A percentile compares a stretch with the other conserved stretches of the same genome.
Conservation (phyloP, 2,113 vertebrate genomes). For the Ptilorrhoa leucosticta region DNA sequence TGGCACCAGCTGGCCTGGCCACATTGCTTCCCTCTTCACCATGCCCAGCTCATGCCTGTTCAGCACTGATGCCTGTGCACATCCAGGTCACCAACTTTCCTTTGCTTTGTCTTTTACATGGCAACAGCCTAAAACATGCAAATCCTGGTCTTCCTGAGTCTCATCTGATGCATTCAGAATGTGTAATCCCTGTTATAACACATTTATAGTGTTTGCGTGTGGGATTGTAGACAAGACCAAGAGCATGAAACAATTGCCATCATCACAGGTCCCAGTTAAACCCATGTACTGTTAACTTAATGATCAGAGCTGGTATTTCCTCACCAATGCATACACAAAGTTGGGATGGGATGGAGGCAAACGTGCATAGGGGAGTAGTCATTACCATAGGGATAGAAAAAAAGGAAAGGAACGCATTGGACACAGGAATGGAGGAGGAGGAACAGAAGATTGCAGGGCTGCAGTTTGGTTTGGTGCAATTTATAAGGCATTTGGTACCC, state of each 20-base stretch:
- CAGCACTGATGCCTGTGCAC: not conserved
- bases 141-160: not conserved
- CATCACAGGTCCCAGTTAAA: not conserved
- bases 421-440: not conserved
- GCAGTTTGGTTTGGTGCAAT: not conserved
- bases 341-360: not conserved
- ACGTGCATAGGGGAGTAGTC: rapidly evolving
- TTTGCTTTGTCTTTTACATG: not conserved
- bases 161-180: not conserved
- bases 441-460: not conserved
- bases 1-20: not conserved
- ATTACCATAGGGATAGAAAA: not conserved
- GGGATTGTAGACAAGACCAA: not conserved
- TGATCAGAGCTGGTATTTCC: not conserved
- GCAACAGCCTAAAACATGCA: not conserved
- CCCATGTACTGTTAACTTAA: not conserved
- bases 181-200: not conserved
- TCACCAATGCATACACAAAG: not conserved
- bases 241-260: not conserved
- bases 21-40: rapidly evolving
- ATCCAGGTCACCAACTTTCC: not conserved
- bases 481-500: not conserved
- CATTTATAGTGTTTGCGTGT: not conserved
- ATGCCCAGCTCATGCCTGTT: not conserved
- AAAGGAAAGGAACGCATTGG: rapidly evolving